Conservation (phyloP, 92 coral and sea anemone species). For the Zoanthus gigantus region DNA sequence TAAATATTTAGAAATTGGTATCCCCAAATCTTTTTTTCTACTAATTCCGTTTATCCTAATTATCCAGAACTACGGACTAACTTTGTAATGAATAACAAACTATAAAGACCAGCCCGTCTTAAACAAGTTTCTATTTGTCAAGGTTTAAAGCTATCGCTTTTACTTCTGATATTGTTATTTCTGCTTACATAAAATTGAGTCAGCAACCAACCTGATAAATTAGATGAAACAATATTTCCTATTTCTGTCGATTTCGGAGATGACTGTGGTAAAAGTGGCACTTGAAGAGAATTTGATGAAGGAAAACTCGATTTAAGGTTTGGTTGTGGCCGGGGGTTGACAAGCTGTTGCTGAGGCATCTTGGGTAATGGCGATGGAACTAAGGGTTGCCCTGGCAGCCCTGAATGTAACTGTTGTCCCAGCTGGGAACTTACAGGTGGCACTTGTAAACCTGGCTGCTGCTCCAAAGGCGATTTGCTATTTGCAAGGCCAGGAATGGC, state of each 20-base stretch:
- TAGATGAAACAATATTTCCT: neutral
- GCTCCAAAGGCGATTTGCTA: neutral
- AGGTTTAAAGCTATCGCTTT: too few species aligned
- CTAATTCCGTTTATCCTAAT: too few species aligned
- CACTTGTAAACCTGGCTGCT: neutral
- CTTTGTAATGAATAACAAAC: too few species aligned
- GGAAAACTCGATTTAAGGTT: neutral
- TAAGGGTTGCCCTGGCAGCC: conserved; percentile 3
- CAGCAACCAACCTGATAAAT: conserved; percentile 2
- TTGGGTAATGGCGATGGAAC: neutral
- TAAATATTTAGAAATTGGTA: too few species aligned
- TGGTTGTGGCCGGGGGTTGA: conserved; percentile 1
- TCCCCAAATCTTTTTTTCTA: too few species aligned
- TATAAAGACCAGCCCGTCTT: too few species aligned
- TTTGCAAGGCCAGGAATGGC: conserved; percentile 12
- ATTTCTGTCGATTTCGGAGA: neutral
- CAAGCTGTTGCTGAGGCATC: conserved; percentile 12
- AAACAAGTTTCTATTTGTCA: too few species aligned
- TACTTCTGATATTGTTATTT: too few species aligned
- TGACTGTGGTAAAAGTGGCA: neutral
- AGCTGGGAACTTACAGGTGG: conserved; percentile 18
- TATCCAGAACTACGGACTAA: too few species aligned
- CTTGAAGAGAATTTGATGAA: neutral
- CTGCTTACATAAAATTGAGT: neutral
- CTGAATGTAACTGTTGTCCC: neutral